Conservation (phyloP, 2,888 invertebrate species). For the Rutpela maculata region DNA sequence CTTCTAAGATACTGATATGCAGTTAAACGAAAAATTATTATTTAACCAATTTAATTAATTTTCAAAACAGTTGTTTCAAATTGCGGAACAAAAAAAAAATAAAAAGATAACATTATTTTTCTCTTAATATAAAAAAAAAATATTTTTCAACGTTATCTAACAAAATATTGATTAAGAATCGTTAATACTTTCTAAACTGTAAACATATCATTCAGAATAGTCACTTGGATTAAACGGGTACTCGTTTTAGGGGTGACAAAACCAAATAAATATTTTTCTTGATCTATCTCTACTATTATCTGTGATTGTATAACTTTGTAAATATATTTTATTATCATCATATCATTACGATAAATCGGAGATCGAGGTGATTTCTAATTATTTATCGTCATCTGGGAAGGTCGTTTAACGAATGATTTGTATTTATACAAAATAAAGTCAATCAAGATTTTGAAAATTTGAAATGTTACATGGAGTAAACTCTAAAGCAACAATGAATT, state of each 20-base stretch:
- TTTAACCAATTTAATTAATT: too few species aligned
- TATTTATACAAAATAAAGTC: background rate
- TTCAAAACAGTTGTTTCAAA: too few species aligned
- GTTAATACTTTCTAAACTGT: background rate
- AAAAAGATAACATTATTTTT: background rate
- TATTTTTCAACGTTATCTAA: background rate
- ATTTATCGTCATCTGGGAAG: slow-evolving; percentile 7
- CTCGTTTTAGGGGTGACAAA: background rate
- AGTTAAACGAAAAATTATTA: too few species aligned
- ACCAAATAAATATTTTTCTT: background rate
- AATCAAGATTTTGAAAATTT: background rate
- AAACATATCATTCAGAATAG: slow-evolving; percentile 2
- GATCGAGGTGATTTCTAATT: background rate
- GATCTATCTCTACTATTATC: background rate
- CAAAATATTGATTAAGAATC: background rate
- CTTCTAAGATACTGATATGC: too few species aligned
- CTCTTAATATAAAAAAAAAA: background rate
- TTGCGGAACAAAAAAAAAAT: too few species aligned
- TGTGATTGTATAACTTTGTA: slow-evolving; percentile 4
- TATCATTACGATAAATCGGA: background rate
- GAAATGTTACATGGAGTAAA: too few species aligned
- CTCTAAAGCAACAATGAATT: too few species aligned
- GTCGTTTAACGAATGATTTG: background rate
- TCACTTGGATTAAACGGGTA: background rate
- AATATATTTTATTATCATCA: background rate